Conservation (phyloP, 2,113 vertebrate species). For the Carettochelys insculpta region DNA sequence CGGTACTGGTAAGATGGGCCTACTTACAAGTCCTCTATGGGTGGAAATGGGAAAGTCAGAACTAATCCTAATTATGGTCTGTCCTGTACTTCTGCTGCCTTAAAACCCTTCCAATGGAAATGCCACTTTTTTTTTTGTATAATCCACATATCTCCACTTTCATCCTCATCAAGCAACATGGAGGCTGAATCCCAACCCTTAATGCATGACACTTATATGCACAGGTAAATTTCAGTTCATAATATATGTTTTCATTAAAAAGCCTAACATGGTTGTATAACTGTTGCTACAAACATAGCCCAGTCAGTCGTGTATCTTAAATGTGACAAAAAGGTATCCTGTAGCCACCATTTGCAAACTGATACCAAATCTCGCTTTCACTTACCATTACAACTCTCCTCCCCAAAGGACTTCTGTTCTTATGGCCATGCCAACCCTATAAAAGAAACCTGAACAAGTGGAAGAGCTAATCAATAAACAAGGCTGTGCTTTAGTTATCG, state of each 20-base stretch:
- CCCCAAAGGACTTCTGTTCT: background rate
- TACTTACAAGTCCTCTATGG: background rate
- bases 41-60: background rate
- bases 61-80: background rate
- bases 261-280: no score
- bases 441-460: background rate
- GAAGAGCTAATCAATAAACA: background rate
- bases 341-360: background rate
- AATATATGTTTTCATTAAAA: background rate
- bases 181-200: background rate
- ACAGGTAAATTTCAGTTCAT: background rate
- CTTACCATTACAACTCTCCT: background rate
- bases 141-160: background rate
- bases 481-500: background rate
- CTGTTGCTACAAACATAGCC: background rate
- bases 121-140: fast-evolving
- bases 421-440: background rate
- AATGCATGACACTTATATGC: background rate
- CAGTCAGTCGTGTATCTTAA: background rate
- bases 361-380: background rate
- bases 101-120: background rate
- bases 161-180: background rate
- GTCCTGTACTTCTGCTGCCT: background rate
- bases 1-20: background rate
- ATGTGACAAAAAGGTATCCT: background rate